phyloP scores from a whole-genome alignment of 2,113 vertebrate genomes.

The Chitala chitala region DNA sequence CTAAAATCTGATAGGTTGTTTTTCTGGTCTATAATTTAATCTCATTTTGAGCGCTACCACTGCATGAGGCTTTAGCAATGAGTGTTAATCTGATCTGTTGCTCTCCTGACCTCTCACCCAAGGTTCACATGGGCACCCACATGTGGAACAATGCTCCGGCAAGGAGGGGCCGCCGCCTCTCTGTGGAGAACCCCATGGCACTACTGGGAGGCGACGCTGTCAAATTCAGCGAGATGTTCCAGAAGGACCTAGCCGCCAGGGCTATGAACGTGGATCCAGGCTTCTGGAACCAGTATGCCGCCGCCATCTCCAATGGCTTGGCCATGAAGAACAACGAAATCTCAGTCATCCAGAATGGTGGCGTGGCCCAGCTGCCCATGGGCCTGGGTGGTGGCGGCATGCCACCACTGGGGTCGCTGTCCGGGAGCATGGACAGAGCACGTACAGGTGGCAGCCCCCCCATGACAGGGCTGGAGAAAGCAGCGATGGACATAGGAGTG shows the following conservation, averaged over 20 bases:
- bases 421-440: constrained; percentile 82
- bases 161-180: constrained; percentile 88
- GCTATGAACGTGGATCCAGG: constrained; percentile 94
- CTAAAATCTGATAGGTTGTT: background rate
- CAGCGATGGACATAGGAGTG: constrained; percentile 71
- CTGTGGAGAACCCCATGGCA: constrained; percentile 96
- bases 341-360: constrained; percentile 98
- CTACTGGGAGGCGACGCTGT: constrained; percentile 88
- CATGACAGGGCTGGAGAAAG: constrained; percentile 79
- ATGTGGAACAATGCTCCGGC: constrained; percentile 99
- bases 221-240: constrained; percentile 98
- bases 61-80: too few species aligned
- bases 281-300: constrained; percentile 98
- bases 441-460: constrained; percentile 78
- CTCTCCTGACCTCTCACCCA: constrained; percentile 12
- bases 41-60: too few species aligned
- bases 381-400: constrained; percentile 78
- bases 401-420: constrained; percentile 75
- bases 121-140: constrained; percentile 99
- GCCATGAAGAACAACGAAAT: constrained; percentile 99
- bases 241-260: constrained; percentile 92
- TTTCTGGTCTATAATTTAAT: background rate
- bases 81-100: background rate
- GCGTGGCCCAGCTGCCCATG: constrained; percentile 86
- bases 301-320: constrained; percentile 92